A percentile compares a stretch with the other conserved stretches of the same genome.
Evolutionary conservation across 1,140 invertebrate genomes (phyloP).

Genomic region (Drosophila elegans): DNA sequence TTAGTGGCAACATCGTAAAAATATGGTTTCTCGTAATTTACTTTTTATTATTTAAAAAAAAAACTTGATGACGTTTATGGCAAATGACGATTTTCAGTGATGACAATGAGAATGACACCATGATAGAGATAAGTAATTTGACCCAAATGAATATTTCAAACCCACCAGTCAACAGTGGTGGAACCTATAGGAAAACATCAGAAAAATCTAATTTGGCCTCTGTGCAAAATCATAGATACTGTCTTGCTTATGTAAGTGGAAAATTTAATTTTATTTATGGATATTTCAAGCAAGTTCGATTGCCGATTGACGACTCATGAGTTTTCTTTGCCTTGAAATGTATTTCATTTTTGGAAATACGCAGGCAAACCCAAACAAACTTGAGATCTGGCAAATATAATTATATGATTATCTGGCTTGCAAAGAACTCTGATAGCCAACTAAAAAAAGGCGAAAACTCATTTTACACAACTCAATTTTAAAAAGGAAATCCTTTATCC

Average conservation of each 20-base stretch:
- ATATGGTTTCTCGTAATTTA: background rate
- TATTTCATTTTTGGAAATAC: constrained; percentile 15
- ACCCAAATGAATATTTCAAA: background rate
- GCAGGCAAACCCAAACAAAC: constrained; percentile 36
- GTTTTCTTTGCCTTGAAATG: constrained; percentile 52
- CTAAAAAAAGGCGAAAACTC: constrained; percentile 1
- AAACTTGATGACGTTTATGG: background rate
- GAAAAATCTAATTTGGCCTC: too few relatives aligned
- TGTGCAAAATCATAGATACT: too few relatives aligned
- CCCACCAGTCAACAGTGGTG: background rate
- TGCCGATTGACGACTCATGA: too few relatives aligned
- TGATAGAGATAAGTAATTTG: background rate
- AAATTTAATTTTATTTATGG: constrained; percentile 4
- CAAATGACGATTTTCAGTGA: constrained; percentile 8
- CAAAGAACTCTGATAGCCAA: constrained; percentile 10
- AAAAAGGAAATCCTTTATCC: background rate
- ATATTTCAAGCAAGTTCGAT: constrained; percentile 17
- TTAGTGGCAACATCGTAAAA: constrained; percentile 13
- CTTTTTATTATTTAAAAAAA: constrained; percentile 3
- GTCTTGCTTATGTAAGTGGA: background rate
- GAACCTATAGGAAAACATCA: background rate
- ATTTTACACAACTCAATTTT: constrained; percentile 1
- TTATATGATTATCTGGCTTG: background rate
- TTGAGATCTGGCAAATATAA: constrained; percentile 4
- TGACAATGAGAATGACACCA: background rate